These are phyloP conservation scores for Puma concolor DNA, from an alignment of 2,113 vertebrate genomes.

Conservation along the genomic window DNA sequence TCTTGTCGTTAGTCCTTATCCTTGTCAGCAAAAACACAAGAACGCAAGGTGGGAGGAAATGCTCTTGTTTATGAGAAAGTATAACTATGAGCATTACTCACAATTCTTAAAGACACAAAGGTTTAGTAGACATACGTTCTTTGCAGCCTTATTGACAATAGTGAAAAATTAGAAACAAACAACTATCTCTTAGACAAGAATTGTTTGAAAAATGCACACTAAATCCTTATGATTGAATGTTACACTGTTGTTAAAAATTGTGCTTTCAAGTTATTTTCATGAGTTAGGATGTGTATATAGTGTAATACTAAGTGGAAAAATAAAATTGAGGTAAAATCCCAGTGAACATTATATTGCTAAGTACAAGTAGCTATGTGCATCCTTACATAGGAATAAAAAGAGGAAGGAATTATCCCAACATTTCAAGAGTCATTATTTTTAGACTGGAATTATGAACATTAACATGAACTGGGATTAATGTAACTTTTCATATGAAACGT, in stretches of 20 bases:
- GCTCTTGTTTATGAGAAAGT: not conserved
- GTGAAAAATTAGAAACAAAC: conserved; percentile 35
- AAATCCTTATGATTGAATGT: not conserved
- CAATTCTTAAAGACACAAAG: not conserved
- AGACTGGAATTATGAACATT: conserved; percentile 12
- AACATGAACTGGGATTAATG: no score
- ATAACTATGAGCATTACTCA: not conserved
- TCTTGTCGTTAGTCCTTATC: not conserved
- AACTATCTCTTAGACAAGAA: not conserved
- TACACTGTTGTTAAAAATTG: conserved; percentile 1
- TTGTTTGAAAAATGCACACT: conserved; percentile 8
- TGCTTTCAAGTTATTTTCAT: conserved; percentile 51
- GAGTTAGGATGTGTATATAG: not conserved
- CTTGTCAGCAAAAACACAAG: not conserved
- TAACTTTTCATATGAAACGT: conserved; percentile 2
- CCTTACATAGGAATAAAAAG: not conserved
- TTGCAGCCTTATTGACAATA: not conserved
- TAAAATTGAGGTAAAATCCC: conserved; percentile 44
- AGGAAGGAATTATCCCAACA: not conserved
- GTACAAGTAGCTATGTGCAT: conserved; percentile 26
- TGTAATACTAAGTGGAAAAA: conserved; percentile 48
- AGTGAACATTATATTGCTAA: conserved; percentile 28
- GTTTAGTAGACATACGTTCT: not conserved
- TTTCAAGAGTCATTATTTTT: conserved; percentile 46
- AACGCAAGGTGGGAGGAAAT: not conserved